Conservation (phyloP, 64 coral and sea anemone genomes). For the Montipora capricornis region DNA sequence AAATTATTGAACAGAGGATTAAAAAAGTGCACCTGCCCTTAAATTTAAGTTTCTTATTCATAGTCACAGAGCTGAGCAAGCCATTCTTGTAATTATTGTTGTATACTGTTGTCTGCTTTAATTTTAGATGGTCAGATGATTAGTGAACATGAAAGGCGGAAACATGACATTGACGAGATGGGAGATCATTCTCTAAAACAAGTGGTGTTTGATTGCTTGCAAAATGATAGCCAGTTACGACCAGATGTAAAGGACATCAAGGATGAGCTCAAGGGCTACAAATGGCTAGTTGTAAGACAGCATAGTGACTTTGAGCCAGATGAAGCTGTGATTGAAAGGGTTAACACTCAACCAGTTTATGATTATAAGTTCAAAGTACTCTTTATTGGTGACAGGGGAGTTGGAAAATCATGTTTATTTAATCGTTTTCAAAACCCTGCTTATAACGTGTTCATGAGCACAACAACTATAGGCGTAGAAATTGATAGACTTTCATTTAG, state of each 20-base stretch:
- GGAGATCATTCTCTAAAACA: constrained; percentile 55
- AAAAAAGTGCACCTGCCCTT: too few relatives aligned
- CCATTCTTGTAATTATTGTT: too few relatives aligned
- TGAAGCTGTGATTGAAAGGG: constrained; percentile 30
- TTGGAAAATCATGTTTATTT: constrained; percentile 92
- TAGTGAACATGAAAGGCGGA: constrained; percentile 52
- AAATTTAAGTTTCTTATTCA: too few relatives aligned
- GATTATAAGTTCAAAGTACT: constrained; percentile 89
- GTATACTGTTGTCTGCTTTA: not conserved
- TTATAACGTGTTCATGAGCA: constrained; percentile 57
- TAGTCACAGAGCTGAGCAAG: too few relatives aligned
- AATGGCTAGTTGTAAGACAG: not conserved
- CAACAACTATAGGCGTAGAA: constrained; percentile 74
- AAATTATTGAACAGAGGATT: too few relatives aligned
- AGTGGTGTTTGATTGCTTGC: constrained; percentile 41
- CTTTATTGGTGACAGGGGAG: constrained; percentile 83
- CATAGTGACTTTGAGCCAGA: not conserved
- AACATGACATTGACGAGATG: constrained; percentile 57
- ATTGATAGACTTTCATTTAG: constrained; percentile 53
- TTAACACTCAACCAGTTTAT: constrained; percentile 36
- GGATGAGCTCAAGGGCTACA: constrained; percentile 36
- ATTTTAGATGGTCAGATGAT: constrained; percentile 36
- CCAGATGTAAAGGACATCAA: constrained; percentile 44
- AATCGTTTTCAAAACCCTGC: constrained; percentile 70
- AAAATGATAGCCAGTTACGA: constrained; percentile 38